Percentiles rank a stretch among this genome's conserved stretches.
Conservation (phyloP, 1,140 invertebrate genomes). For the Drosophila navojoa region DNA sequence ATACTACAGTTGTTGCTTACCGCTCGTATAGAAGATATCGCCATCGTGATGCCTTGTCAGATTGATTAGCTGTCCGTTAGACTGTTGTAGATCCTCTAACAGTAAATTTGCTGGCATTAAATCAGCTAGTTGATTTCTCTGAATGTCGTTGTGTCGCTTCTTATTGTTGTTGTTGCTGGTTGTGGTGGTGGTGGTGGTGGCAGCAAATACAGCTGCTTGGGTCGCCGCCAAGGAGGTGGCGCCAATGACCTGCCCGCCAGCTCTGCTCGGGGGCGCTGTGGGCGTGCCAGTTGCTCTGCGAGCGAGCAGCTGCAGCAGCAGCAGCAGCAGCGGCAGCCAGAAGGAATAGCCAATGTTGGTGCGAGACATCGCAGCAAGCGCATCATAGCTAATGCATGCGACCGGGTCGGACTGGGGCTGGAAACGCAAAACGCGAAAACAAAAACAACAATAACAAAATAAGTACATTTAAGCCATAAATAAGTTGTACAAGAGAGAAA, state of each 20-base stretch:
- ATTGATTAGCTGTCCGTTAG: conserved; percentile 72
- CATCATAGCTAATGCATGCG: conserved; percentile 48
- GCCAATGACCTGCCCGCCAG: conserved; percentile 43
- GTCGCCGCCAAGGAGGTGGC: conserved; percentile 59
- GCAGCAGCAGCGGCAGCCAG: conserved; percentile 35
- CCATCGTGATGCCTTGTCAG: conserved; percentile 86
- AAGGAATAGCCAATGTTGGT: conserved; percentile 52
- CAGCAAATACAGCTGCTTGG: conserved; percentile 33
- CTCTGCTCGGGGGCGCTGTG: conserved; percentile 23
- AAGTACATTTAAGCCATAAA: conserved; percentile 42
- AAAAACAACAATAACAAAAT: conserved; percentile 12
- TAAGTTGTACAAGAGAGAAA: conserved; percentile 33
- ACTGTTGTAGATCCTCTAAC: conserved; percentile 75
- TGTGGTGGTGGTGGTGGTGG: conserved; percentile 3
- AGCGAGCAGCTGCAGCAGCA: conserved; percentile 16
- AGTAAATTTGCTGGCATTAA: conserved; percentile 75
- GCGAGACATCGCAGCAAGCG: conserved; percentile 63
- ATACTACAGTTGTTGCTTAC: conserved; percentile 75
- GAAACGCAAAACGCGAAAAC: background rate
- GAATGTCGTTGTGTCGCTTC: conserved; percentile 19
- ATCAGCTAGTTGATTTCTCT: conserved; percentile 47
- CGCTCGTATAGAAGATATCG: conserved; percentile 86
- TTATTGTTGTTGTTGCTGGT: conserved; percentile 5
- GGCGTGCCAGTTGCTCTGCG: conserved; percentile 15
- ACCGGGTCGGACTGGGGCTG: conserved; percentile 9